A percentile compares a stretch with the other conserved stretches of the same genome.
Evolutionary conservation across 2,797 vertebrate genomes (phyloP).

Genomic region (Helicolenus hilgendorfi): DNA sequence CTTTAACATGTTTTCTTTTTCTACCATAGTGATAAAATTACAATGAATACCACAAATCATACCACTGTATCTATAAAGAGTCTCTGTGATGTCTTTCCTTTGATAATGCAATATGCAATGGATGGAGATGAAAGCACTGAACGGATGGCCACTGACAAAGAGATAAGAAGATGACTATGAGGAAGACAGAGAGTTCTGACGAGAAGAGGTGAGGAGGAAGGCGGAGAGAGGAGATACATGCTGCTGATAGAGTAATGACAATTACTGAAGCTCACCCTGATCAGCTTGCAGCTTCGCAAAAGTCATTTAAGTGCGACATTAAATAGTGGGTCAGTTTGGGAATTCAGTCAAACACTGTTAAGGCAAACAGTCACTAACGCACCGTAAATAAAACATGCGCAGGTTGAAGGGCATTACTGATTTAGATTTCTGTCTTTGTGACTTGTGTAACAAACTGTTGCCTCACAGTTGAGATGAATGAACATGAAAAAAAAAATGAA

Average conservation of each 20-base stretch:
- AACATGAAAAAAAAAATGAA: neutral
- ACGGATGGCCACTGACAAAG: conserved; percentile 25
- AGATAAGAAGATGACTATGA: conserved; percentile 36
- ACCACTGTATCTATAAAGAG: neutral
- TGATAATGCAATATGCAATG: conserved; percentile 6
- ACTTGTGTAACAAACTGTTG: neutral
- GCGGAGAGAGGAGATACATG: conserved; percentile 1
- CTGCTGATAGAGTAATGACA: conserved; percentile 17
- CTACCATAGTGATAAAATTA: neutral
- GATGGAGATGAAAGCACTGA: conserved; percentile 30
- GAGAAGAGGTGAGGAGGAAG: conserved; percentile 30
- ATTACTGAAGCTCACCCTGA: conserved; percentile 58
- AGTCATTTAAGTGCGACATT: neutral
- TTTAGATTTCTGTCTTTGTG: neutral
- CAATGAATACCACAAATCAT: conserved; percentile 8
- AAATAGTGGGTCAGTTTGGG: neutral
- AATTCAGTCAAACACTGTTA: neutral
- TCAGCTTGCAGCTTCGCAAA: conserved; percentile 47
- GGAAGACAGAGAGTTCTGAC: conserved; percentile 19
- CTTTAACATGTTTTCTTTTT: neutral
- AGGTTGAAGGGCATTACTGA: neutral
- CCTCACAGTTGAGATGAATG: neutral
- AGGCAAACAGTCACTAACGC: neutral
- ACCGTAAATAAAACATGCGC: neutral
- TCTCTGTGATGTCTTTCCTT: conserved; percentile 7